Evolutionary conservation across 2,113 vertebrate species (phyloP), one percentile per base, ranked within the genome.

Genomic region (Choloepus hoffmanni): DNA sequence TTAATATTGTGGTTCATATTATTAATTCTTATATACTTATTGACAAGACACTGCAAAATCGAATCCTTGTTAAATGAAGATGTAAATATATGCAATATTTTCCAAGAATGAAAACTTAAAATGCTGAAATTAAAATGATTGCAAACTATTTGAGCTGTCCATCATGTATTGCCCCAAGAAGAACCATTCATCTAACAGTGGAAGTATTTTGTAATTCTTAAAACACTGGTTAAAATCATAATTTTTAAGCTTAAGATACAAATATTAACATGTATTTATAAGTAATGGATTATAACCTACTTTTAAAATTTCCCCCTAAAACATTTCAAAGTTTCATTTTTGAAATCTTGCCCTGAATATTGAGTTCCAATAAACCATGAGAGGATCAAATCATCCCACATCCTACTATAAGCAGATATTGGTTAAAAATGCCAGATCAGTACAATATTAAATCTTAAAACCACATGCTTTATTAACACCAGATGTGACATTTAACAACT

Each of bases 401-500:
- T 89, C 7, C 43, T 79, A 92, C 73, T 70, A 74, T 68, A 85
- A 81, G 28, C 40, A 84, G 33, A 92, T 84, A 96, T 86, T 92
- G 30, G 18, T 89, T 85, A 90, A 95, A 97, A 67, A 94, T 86
- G 58, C 43, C 83, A 96, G 83, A 94, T 92, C 53, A 84, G n/a
- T 87, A 7, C 58, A 93, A 96, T 83, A 96, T 93, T 95, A 97
- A 97, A 93, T 92, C 92, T 95, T 92, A 94, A 94, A 96, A 92
- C 89, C 93, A 89, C 96, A 96, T 92, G 92, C 53, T 87, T 94
- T 96, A 97, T 95, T 94, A 96, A 93, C 86, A 97, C 79, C 96
- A 97, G 83, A 96, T 97, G 86, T 96, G 95, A 90, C 86, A 96
- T 96, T 97, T 97, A 97, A 85, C 89, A 96, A 94, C 83, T 91